Conservation (phyloP, 2,113 vertebrate genomes). For the Eretmochelys imbricata region DNA sequence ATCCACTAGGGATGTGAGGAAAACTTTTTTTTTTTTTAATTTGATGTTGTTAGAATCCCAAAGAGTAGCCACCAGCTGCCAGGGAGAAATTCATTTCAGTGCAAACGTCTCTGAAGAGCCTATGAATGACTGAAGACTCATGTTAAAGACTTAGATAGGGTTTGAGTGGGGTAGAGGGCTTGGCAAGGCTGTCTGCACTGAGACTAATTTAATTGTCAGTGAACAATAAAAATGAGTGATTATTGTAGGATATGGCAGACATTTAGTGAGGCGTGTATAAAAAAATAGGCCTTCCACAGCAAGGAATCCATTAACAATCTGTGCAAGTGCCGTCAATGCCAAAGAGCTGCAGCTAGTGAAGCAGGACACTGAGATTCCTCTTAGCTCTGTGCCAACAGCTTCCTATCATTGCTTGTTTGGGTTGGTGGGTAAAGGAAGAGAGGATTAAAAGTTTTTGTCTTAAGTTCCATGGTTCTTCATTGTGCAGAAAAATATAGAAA, state of each 20-base stretch:
- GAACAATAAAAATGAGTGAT: neutral
- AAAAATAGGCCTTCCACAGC: neutral
- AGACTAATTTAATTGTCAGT: neutral
- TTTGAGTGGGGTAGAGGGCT: neutral
- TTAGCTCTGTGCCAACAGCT: conserved; percentile 18
- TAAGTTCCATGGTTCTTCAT: neutral
- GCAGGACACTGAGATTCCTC: conserved; percentile 16
- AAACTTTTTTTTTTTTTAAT: neutral
- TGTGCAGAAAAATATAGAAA: neutral
- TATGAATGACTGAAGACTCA: neutral
- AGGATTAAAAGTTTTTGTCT: neutral
- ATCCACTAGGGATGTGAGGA: neutral
- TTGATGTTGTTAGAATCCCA: neutral
- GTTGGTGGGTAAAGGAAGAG: neutral
- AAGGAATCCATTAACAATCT: neutral
- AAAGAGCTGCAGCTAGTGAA: conserved; percentile 11
- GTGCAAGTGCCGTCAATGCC: neutral
- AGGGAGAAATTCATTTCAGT: neutral
- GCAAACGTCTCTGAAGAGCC: neutral
- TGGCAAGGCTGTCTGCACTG: neutral
- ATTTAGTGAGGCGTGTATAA: neutral
- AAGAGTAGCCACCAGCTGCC: neutral
- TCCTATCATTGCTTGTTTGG: neutral
- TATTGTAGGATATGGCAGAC: neutral
- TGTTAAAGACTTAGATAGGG: neutral